Percentiles rank a stretch among this genome's conserved stretches.
Conservation (phyloP, 2,113 vertebrate species). For the Ctenomys sociabilis region DNA sequence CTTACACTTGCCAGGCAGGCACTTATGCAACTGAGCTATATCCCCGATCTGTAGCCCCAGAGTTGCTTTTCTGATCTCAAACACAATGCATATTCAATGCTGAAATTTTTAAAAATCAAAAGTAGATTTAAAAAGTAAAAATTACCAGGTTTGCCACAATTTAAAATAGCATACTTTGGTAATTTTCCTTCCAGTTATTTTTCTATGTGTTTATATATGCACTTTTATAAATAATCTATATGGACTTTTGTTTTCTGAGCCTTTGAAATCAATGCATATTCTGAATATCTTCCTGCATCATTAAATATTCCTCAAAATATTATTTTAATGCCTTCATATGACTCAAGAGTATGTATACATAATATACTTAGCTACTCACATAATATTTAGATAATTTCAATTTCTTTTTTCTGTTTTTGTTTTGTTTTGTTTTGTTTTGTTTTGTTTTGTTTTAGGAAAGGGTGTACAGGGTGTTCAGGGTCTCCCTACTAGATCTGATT, state of each 20-base stretch:
- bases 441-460: too few relatives aligned
- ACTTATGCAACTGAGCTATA: too few relatives aligned
- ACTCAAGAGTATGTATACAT: constrained; percentile 33
- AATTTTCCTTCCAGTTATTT: constrained; percentile 3
- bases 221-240: constrained; percentile 7
- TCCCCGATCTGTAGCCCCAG: too few relatives aligned
- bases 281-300: constrained; percentile 8
- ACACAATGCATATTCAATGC: background rate
- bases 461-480: too few relatives aligned
- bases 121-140: constrained; percentile 44
- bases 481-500: too few relatives aligned
- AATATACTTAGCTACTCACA: constrained; percentile 38
- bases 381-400: constrained; percentile 45
- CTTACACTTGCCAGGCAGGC: too few relatives aligned
- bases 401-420: background rate
- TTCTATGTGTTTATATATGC: background rate
- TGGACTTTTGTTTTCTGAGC: background rate
- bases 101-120: constrained; percentile 50
- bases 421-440: too few relatives aligned
- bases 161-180: background rate
- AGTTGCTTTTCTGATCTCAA: constrained; percentile 43
- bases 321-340: constrained; percentile 37
- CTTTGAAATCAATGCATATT: constrained; percentile 39
- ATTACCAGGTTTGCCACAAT: background rate
- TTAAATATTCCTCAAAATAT: constrained; percentile 43